Percentiles rank a stretch among this genome's conserved stretches.
These are phyloP conservation scores for Forbesichthys papilliferus DNA, from an alignment of 2,113 vertebrate genomes.

Conservation along the genomic window DNA sequence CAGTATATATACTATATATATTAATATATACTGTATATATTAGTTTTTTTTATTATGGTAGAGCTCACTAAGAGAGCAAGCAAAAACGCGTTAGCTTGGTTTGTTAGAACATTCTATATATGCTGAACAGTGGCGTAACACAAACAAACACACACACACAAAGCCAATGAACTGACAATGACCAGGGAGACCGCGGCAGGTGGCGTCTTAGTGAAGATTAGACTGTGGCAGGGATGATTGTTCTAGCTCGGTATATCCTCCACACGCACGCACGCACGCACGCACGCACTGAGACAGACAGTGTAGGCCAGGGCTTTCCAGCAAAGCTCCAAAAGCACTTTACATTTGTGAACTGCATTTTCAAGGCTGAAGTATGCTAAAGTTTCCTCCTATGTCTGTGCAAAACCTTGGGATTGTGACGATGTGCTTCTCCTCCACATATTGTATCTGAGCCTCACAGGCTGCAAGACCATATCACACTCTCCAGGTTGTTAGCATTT, in stretches of 20 bases:
- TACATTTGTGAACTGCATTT: no score
- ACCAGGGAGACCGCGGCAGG: not conserved
- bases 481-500: no score
- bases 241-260: slow-evolving; percentile 3
- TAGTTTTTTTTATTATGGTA: not conserved
- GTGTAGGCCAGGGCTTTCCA: not conserved
- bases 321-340: no score
- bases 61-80: no score
- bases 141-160: not conserved
- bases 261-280: slow-evolving; percentile 21
- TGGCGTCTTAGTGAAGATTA: slow-evolving; percentile 1
- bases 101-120: slow-evolving; percentile 7
- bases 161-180: not conserved
- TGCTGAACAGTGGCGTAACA: not conserved
- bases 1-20: not conserved
- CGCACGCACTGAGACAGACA: slow-evolving; percentile 5
- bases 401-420: no score
- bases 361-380: no score
- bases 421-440: no score
- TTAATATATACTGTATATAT: not conserved
- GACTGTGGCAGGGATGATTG: not conserved
- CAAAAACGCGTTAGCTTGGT: not conserved
- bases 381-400: no score
- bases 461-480: no score
- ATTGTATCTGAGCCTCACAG: no score